Evolutionary conservation across 2,797 vertebrate genomes (phyloP).

Genomic region (Sebastes trivittatus): DNA sequence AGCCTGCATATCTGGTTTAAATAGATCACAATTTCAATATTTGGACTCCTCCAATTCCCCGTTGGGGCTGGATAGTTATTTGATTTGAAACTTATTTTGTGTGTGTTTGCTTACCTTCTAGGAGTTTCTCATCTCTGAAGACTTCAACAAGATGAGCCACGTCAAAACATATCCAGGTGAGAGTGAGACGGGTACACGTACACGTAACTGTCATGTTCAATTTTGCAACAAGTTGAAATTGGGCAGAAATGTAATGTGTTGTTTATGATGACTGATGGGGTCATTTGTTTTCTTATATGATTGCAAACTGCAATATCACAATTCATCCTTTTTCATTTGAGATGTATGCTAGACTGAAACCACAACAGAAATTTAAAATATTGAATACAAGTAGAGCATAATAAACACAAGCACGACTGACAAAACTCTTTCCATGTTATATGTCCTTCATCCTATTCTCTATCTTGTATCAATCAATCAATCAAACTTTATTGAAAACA

Average conservation of each 20-base stretch:
- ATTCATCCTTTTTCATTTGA: not conserved
- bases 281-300: too few relatives aligned
- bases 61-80: not conserved
- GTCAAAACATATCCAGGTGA: constrained; percentile 98
- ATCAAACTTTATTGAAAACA: too few relatives aligned
- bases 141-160: constrained; percentile 99
- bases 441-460: not conserved
- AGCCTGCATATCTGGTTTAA: constrained; percentile 5
- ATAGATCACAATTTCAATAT: constrained; percentile 5
- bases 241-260: not conserved
- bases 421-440: not conserved
- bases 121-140: constrained; percentile 98
- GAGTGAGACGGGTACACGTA: not conserved
- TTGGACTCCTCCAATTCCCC: constrained; percentile 14
- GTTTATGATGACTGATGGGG: not conserved
- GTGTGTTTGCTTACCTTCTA: constrained; percentile 57
- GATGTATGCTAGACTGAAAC: not conserved
- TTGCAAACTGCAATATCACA: not conserved
- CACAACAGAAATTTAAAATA: not conserved
- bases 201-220: not conserved
- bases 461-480: not conserved
- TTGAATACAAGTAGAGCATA: too few relatives aligned
- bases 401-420: too few relatives aligned
- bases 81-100: not conserved
- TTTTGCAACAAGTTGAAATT: not conserved